Conservation (phyloP, 2,888 invertebrate genomes). For the Aphodius granarius region DNA sequence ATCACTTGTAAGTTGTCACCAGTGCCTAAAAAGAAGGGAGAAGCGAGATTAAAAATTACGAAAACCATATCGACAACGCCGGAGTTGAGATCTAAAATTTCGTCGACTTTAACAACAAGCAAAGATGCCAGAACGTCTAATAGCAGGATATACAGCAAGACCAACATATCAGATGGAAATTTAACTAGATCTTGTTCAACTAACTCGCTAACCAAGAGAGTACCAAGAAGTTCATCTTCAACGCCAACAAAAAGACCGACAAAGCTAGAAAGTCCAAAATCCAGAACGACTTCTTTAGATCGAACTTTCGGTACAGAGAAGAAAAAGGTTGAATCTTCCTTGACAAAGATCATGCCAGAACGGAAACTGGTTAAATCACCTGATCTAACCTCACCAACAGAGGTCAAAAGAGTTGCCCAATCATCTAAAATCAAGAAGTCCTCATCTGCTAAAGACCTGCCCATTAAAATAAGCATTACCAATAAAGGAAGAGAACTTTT, state of each 20-base stretch:
- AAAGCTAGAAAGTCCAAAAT: conserved; percentile 27
- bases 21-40: conserved; percentile 29
- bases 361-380: conserved; percentile 54
- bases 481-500: conserved; percentile 45
- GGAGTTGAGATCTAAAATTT: conserved; percentile 49
- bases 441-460: conserved; percentile 44
- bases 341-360: conserved; percentile 38
- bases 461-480: conserved; percentile 53
- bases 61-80: conserved; percentile 46
- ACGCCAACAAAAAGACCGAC: conserved; percentile 14
- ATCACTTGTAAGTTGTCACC: conserved; percentile 61
- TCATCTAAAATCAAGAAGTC: conserved; percentile 25
- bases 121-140: conserved; percentile 50
- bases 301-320: conserved; percentile 62
- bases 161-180: conserved; percentile 29
- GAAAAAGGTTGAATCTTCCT: conserved; percentile 53
- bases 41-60: conserved; percentile 39
- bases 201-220: conserved; percentile 29
- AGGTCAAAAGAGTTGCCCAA: conserved; percentile 52
- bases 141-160: conserved; percentile 51
- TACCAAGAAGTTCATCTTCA: conserved; percentile 25
- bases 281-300: conserved; percentile 54
- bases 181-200: conserved; percentile 28
- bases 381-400: conserved; percentile 61
- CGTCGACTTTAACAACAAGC: conserved; percentile 48